Percentiles rank a stretch among this genome's conserved stretches.
Conservation (phyloP, 2,888 invertebrate genomes). For the Pseudeuparius sepicola region DNA sequence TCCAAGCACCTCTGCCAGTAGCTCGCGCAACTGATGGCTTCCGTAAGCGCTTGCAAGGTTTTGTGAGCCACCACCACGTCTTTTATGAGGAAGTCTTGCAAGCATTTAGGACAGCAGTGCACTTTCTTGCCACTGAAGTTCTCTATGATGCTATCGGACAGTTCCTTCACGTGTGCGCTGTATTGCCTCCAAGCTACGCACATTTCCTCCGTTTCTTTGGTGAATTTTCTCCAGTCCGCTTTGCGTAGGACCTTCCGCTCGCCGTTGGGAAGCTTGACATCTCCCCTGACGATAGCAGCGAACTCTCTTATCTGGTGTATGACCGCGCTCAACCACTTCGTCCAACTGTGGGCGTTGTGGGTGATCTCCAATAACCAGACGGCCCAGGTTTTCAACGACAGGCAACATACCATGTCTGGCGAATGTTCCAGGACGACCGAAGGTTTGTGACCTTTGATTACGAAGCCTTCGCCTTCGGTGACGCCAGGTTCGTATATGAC, state of each 20-base stretch:
- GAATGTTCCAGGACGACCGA: slow-evolving; percentile 30
- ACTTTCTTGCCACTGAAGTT: slow-evolving; percentile 32
- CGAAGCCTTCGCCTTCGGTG: slow-evolving; percentile 7
- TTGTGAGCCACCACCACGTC: slow-evolving; percentile 33
- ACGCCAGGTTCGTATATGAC: too few relatives aligned
- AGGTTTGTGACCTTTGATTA: slow-evolving; percentile 31
- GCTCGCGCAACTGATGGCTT: slow-evolving; percentile 33
- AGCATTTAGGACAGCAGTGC: slow-evolving; percentile 34
- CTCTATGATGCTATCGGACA: slow-evolving; percentile 32
- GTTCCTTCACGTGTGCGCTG: slow-evolving; percentile 33
- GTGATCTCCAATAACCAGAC: slow-evolving; percentile 35
- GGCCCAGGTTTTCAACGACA: slow-evolving; percentile 35
- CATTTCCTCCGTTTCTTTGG: slow-evolving; percentile 30
- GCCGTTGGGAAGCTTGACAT: slow-evolving; percentile 26
- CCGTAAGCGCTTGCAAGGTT: slow-evolving; percentile 32
- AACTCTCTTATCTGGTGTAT: slow-evolving; percentile 31
- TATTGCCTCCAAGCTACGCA: slow-evolving; percentile 33
- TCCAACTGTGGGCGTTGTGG: slow-evolving; percentile 35
- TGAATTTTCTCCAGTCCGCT: slow-evolving; percentile 32
- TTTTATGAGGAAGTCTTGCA: slow-evolving; percentile 33
- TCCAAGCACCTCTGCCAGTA: slow-evolving; percentile 35
- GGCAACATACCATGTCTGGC: slow-evolving; percentile 33
- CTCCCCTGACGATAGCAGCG: slow-evolving; percentile 30
- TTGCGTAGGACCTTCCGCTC: slow-evolving; percentile 27
- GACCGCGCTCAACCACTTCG: slow-evolving; percentile 33